Conservation (phyloP, 2,888 invertebrate genomes). For the Papilio gigon region DNA sequence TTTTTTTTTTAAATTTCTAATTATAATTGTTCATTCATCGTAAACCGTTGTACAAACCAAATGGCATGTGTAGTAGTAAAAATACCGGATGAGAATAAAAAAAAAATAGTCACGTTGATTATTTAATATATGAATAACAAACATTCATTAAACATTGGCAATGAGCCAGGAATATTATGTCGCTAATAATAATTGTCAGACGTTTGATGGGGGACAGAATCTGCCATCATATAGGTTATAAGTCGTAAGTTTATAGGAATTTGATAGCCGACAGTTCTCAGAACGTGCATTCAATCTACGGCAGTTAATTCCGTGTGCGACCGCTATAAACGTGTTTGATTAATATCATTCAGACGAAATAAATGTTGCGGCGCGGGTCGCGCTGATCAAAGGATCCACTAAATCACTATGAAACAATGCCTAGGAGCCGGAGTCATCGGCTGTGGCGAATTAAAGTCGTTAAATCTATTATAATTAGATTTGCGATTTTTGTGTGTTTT, state of each 20-base stretch:
- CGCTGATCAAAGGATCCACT: constrained; percentile 70
- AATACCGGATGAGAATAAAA: constrained; percentile 35
- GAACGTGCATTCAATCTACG: constrained; percentile 73
- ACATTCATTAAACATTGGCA: constrained; percentile 72
- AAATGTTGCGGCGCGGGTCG: constrained; percentile 68
- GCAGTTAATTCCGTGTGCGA: constrained; percentile 72
- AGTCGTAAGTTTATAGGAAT: constrained; percentile 69
- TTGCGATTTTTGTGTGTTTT: constrained; percentile 7
- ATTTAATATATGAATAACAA: constrained; percentile 58
- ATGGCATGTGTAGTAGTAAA: constrained; percentile 45
- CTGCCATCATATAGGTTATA: constrained; percentile 56
- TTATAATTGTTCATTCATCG: constrained; percentile 46
- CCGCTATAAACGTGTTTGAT: constrained; percentile 79
- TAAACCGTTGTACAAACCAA: constrained; percentile 44
- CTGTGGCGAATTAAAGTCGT: constrained; percentile 57
- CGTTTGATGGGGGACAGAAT: constrained; percentile 60
- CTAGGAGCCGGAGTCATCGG: constrained; percentile 54
- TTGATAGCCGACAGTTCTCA: constrained; percentile 74
- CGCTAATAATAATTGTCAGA: constrained; percentile 56
- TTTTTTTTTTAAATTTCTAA: neutral
- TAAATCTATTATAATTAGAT: constrained; percentile 34
- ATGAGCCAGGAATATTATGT: constrained; percentile 67
- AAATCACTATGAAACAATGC: constrained; percentile 64
- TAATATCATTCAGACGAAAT: constrained; percentile 76
- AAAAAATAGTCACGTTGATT: constrained; percentile 40